Base-by-base conservation (phyloP, 1,140 invertebrate genomes). In the Lasioglossum baleicum region DNA sequence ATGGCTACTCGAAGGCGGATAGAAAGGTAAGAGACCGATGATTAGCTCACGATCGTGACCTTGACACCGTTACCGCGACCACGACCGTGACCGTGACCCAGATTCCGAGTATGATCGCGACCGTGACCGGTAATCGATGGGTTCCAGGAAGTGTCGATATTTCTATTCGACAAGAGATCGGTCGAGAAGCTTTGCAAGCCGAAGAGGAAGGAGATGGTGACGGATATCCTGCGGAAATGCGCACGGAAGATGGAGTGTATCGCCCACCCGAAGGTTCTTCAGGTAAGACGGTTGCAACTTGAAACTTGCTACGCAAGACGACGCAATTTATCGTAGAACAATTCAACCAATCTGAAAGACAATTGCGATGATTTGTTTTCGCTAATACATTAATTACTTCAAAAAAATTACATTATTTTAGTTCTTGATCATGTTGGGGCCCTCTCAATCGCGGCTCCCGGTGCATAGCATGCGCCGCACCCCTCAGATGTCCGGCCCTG, bases 161-260 rank as follows among this genome's bases (percentile, higher is more conserved):
- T 99, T 93, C 94, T 99, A 48, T 99, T 99, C 91, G 98, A 99
- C 90, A 99, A 99, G 90, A 95, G 97, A 80, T 95, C 96, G 22
- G 98, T 97, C 0, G 98, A 99, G 89, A 99, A 99, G 91, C 93
- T 99, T 63, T 97, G 98, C 93, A 99, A 98, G 89, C 98, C 98
- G 5, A 97, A 98, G 87, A 94, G 97, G 61, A 97, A 98, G 90
- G 98, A 99, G 89, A 97, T 95, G 7, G 97, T 99, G 60, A 96
- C 98, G 1, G 98, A 99, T 90, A 95, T 98, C 61, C 93, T 99
- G n/a, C 94, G 97, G 48, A 95, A 94, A 80, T 97, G 97, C 65
- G 95, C 99, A 1, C 94, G 95, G 26, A 96, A 97, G 87, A 93
- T 99, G 88, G 97, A 98, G 90, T 94, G 96, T 70, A 96, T 97